Evolutionary conservation across 2,113 vertebrate genomes (phyloP), one percentile per base, ranked within the genome.

Genomic region (Amphiprion ocellaris): DNA sequence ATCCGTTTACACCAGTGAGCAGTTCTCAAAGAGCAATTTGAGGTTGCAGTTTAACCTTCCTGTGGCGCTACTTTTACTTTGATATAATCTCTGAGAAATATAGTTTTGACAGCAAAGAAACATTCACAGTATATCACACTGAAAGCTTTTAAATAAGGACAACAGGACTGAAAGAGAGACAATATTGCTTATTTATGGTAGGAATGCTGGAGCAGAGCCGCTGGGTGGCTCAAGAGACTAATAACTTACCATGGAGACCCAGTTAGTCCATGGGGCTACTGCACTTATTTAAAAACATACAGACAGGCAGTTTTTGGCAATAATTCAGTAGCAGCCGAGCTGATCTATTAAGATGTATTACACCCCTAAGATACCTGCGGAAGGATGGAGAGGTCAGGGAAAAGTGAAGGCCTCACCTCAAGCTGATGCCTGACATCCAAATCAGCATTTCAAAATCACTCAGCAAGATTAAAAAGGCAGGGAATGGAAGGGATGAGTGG

Each of bases 381-480:
- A 66, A 61, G 55, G 79, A 87, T 80, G 63, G 59, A 58, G 82
- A 87, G 89, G 90, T 90, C 87, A 86, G 61, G 62, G 62, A 77
- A 80, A 88, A 85, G 81, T 69, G 79, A 82, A 86, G 74, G 79
- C 81, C 75, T 90, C 76, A 86, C 83, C 81, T 90, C 75, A 80
- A 79, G 73, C 81, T 87, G 87, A 89, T 68, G 75, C 76, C 73
- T n/a, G 28, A 91, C 89, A 91, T 91, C 77, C 86, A 87, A 86
- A 90, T 91, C 84, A 93, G 84, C 72, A 78, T 92, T 94, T 90
- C 83, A 87, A 79, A 94, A 93, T 93, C 92, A 94, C 94, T 94
- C 94, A 92, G 81, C n/a, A 15, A 94, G 94, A 95, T 95, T 95
- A 94, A 94, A 94, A 92, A 79, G 83, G 66, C 66, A 54, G 76